These are phyloP conservation scores for Melanostoma scalare DNA, from an alignment of 2,888 invertebrate species.

Conservation along the genomic window DNA sequence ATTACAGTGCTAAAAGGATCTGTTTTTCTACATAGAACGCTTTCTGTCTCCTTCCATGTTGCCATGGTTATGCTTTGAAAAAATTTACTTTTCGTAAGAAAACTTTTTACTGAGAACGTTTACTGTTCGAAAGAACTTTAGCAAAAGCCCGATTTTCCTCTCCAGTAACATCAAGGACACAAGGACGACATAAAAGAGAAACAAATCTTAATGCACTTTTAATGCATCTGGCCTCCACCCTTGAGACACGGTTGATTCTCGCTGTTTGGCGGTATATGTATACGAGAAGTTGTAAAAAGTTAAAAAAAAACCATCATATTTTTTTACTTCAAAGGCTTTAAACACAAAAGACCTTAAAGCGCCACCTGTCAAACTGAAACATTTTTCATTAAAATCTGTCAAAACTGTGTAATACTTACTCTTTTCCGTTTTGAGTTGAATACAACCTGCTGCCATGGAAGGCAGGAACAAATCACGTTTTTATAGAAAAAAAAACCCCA, in stretches of 20 bases:
- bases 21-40: too few species aligned
- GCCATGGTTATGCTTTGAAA: background rate
- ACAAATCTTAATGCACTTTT: conserved; percentile 68
- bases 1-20: background rate
- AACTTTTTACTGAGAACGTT: conserved; percentile 17
- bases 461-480: conserved; percentile 48
- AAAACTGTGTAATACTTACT: conserved; percentile 34
- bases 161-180: conserved; percentile 63
- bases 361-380: conserved; percentile 68
- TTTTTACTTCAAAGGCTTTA: conserved; percentile 45
- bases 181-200: conserved; percentile 6
- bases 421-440: too few species aligned
- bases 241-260: conserved; percentile 4
- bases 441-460: conserved; percentile 28
- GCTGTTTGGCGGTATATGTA: background rate
- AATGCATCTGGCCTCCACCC: conserved; percentile 56
- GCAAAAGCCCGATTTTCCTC: conserved; percentile 61
- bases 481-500: conserved; percentile 5
- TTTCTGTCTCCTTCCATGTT: background rate
- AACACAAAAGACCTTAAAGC: conserved; percentile 55
- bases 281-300: background rate
- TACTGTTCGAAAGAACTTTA: conserved; percentile 56
- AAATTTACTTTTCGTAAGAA: background rate
- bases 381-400: conserved; percentile 69
- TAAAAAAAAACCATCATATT: conserved; percentile 11